These are phyloP conservation scores for Prolemur simus DNA, from an alignment of 2,113 vertebrate species.

Conservation along the genomic window DNA sequence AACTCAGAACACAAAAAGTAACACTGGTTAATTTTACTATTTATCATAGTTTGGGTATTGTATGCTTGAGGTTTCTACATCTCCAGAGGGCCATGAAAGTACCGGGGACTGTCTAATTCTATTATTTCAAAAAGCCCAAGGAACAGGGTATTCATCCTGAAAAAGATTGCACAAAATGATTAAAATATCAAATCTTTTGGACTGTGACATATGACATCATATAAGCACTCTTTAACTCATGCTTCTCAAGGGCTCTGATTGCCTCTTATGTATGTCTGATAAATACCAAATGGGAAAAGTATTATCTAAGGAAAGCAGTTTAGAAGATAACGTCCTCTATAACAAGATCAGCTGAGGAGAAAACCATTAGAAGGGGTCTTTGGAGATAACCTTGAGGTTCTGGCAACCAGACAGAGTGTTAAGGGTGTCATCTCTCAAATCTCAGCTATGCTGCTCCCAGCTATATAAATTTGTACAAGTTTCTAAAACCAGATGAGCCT, in stretches of 20 bases:
- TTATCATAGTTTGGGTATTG: neutral
- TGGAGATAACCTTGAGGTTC: neutral
- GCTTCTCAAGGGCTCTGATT: neutral
- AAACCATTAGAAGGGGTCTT: neutral
- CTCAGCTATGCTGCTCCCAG: neutral
- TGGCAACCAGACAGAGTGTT: neutral
- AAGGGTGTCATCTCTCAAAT: neutral
- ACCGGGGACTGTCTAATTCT: neutral
- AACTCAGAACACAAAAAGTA: neutral
- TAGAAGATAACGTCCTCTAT: neutral
- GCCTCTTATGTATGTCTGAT: neutral
- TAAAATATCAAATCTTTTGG: neutral
- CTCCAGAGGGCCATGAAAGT: neutral
- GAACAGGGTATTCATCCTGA: neutral
- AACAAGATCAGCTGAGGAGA: neutral
- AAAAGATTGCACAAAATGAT: neutral
- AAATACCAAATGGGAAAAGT: neutral
- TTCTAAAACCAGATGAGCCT: neutral
- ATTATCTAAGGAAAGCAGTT: neutral
- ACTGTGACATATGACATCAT: neutral
- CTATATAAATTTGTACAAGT: neutral
- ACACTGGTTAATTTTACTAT: neutral
- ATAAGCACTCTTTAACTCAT: neutral
- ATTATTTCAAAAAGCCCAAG: neutral
- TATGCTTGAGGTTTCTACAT: neutral